Evolutionary conservation across 2,888 invertebrate genomes (phyloP), one percentile per base, ranked within the genome.

Genomic region (Tyria jacobaeae): DNA sequence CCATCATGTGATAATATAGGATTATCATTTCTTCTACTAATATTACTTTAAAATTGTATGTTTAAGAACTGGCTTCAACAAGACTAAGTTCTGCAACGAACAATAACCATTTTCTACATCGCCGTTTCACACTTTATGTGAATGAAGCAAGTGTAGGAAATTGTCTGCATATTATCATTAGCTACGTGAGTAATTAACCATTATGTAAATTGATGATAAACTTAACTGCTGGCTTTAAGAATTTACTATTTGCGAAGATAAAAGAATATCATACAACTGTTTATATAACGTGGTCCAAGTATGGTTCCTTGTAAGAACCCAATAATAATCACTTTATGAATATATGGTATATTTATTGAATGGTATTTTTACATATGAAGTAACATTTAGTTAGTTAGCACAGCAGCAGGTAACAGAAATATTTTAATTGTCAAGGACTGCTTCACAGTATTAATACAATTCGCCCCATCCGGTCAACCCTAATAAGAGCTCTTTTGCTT

Each of bases 81-180:
- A n/a, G n/a, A 7, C 21, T 6, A 14, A 10, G 17, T 9, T 27
- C 9, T 39, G 49, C 12, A 39, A 21, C 15, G 31, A 24, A 53
- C n/a, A 53, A 57, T 57, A 57, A 57, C 48, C 53, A 37, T 53
- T 49, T n/a, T 17, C 51, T 57, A 35, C 47, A 51, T 51, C 51
- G 37, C 2, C 24, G 24, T n/a, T 47, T 2, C 7, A 31, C 27
- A 31, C n/a, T n/a, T n/a, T 14, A 34, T 35, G 57, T 48, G 21
- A 57, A 39, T 39, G 24, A 52, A 35, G 24, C 27, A 37, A 27
- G 24, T 48, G 9, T 47, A n/a, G 41, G 41, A 50, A 49, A 60
- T 55, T 41, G 41, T 41, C 3, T 44, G 3, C 21, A 39, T 3
- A 44, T 31, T 50, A 39, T 57, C 6, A 52, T 61, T 52, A 47